Conservation (phyloP, 2,797 vertebrate genomes). For the Chelon labrosus region DNA sequence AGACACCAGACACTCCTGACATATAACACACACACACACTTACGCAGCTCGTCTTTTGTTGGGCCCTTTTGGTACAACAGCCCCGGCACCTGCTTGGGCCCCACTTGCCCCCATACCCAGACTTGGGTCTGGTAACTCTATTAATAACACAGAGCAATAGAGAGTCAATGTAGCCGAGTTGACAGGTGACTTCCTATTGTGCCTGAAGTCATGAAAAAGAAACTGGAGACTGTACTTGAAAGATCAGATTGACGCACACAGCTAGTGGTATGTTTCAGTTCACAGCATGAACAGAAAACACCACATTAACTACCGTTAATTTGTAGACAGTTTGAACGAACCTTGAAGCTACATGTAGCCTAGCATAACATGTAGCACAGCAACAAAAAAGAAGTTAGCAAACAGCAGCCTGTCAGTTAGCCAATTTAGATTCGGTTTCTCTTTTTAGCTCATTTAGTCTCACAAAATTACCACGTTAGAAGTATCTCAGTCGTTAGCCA, state of each 20-base stretch:
- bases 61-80: conserved; percentile 86
- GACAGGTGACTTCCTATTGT: conserved; percentile 53
- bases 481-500: not conserved
- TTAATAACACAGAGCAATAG: conserved; percentile 64
- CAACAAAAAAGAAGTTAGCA: not conserved
- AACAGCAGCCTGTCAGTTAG: not conserved
- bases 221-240: not conserved
- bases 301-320: not conserved
- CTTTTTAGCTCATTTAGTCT: too few relatives aligned
- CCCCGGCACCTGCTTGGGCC: conserved; percentile 81
- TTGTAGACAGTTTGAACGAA: not conserved
- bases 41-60: conserved; percentile 91
- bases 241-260: not conserved
- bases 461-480: not conserved
- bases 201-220: conserved; percentile 21
- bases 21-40: conserved; percentile 63
- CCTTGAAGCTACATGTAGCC: conserved; percentile 1
- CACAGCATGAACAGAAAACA: not conserved
- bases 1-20: not conserved
- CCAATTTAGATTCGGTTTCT: not conserved
- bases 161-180: conserved; percentile 23
- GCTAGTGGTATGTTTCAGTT: not conserved
- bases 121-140: conserved; percentile 92
- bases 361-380: not conserved
- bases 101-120: conserved; percentile 87